phyloP scores from a whole-genome alignment of 2,888 invertebrate genomes.

The Prosopocoilus inquinatus region DNA sequence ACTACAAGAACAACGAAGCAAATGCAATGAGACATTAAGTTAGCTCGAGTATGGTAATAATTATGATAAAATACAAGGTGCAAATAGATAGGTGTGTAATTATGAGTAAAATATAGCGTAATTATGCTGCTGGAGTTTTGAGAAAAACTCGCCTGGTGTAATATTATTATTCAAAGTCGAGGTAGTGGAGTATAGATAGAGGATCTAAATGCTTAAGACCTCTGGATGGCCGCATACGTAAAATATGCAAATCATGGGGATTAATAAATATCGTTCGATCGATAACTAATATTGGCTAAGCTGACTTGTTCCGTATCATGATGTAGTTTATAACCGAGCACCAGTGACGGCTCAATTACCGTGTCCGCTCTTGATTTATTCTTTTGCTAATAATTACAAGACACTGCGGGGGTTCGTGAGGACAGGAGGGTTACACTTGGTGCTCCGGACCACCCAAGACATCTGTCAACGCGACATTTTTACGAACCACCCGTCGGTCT shows the following conservation, averaged over 20 bases:
- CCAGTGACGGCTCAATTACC: constrained; percentile 7
- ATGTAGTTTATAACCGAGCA: constrained; percentile 12
- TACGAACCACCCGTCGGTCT: constrained; percentile 7
- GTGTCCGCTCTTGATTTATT: constrained; percentile 6
- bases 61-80: too few species aligned
- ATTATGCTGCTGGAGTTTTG: too few species aligned
- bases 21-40: too few species aligned
- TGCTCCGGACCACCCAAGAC: constrained; percentile 21
- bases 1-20: too few species aligned
- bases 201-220: background rate
- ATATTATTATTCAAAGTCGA: background rate
- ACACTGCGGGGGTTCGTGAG: constrained; percentile 8
- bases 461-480: constrained; percentile 20
- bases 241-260: constrained; percentile 25
- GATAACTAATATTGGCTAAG: constrained; percentile 5
- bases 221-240: constrained; percentile 11
- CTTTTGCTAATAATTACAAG: constrained; percentile 3
- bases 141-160: too few species aligned
- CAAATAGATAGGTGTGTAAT: too few species aligned
- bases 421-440: constrained; percentile 13
- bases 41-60: too few species aligned
- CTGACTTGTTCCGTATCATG: background rate
- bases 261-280: constrained; percentile 23
- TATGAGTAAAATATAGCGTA: too few species aligned
- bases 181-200: background rate